These are phyloP conservation scores for Coleophora deauratella DNA, from an alignment of 2,888 invertebrate genomes.

Conservation along the genomic window DNA sequence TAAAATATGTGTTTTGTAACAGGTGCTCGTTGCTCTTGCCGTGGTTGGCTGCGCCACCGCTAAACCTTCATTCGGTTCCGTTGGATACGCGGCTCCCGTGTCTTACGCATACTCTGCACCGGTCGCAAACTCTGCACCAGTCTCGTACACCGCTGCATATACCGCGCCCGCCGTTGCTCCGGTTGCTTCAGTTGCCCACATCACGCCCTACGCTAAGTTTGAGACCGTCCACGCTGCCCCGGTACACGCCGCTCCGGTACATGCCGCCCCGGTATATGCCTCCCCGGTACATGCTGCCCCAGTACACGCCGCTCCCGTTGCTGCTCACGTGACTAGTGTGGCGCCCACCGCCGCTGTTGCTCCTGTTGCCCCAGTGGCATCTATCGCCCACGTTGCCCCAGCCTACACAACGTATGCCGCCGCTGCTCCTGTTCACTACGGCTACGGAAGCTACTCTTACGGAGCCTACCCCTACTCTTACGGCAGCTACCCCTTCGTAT, in stretches of 20 bases:
- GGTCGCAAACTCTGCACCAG: constrained; percentile 10
- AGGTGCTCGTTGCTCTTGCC: constrained; percentile 12
- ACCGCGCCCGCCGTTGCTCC: not conserved
- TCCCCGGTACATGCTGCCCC: constrained; percentile 1
- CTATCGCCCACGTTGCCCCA: constrained; percentile 12
- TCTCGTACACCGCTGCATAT: constrained; percentile 9
- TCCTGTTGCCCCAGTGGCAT: constrained; percentile 14
- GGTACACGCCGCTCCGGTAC: not conserved
- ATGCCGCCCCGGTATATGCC: constrained; percentile 4
- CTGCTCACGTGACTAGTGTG: constrained; percentile 12
- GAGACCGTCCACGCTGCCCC: not conserved
- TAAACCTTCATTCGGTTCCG: constrained; percentile 9
- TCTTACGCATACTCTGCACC: constrained; percentile 12
- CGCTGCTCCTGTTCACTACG: constrained; percentile 7
- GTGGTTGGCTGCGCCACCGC: constrained; percentile 14
- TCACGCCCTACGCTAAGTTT: not conserved
- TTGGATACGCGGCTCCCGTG: constrained; percentile 5
- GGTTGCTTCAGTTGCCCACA: not conserved
- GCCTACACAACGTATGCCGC: constrained; percentile 5
- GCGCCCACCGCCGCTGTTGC: constrained; percentile 16
- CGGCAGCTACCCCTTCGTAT: not conserved
- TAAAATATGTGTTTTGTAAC: too few relatives aligned
- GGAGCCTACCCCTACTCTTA: constrained; percentile 2
- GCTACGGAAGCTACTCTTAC: constrained; percentile 3
- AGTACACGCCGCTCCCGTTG: constrained; percentile 10